Percentiles rank a stretch among this genome's conserved stretches.
Evolutionary conservation across 2,113 vertebrate genomes (phyloP).

Genomic region (Anguilla japonica): DNA sequence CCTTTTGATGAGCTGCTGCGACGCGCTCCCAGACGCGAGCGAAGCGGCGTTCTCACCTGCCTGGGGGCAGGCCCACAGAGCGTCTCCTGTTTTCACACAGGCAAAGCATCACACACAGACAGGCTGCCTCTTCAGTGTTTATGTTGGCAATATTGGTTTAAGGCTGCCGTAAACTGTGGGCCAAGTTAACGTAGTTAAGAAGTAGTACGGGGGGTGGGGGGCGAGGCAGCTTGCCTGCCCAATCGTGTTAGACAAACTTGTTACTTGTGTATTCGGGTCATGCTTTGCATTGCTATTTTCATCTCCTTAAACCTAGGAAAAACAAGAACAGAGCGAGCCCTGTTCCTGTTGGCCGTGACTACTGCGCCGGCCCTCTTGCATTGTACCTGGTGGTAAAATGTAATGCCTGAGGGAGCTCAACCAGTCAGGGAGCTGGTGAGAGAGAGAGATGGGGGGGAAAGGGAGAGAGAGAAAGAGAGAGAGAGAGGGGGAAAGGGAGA

Average conservation of each 20-base stretch:
- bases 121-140: background rate
- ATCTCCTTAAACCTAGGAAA: background rate
- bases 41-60: background rate
- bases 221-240: background rate
- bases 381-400: background rate
- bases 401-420: background rate
- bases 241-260: background rate
- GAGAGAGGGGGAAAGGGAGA: background rate
- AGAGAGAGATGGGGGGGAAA: background rate
- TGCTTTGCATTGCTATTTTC: slow-evolving; percentile 1
- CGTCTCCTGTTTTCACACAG: background rate
- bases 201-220: background rate
- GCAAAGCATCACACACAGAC: background rate
- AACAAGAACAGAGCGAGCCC: background rate
- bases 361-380: background rate
- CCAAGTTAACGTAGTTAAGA: background rate
- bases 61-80: background rate
- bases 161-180: background rate
- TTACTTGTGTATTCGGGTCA: background rate
- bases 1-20: background rate
- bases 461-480: background rate
- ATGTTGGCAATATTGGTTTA: background rate
- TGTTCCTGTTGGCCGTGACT: background rate
- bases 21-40: background rate
- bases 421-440: background rate